phyloP scores from a whole-genome alignment of 2,888 invertebrate species.

The Phengaris arion region DNA sequence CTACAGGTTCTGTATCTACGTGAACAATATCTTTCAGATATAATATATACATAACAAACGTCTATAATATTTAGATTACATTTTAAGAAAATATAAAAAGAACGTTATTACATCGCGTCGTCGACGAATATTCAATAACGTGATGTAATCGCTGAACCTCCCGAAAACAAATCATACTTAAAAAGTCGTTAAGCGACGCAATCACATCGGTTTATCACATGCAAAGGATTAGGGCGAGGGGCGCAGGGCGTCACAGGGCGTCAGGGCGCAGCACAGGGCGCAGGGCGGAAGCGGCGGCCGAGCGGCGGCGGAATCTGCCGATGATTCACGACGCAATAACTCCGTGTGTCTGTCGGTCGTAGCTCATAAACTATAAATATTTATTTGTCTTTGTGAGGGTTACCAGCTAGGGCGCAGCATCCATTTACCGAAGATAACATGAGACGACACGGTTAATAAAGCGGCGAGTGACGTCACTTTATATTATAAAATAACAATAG shows the following conservation, averaged over 20 bases:
- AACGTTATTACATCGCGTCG: not conserved
- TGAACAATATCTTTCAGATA: not conserved
- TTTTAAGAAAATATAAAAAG: conserved; percentile 7
- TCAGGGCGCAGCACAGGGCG: conserved; percentile 30
- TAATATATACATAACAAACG: not conserved
- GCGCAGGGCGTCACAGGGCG: conserved; percentile 29
- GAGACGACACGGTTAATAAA: conserved; percentile 1
- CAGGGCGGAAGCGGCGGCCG: conserved; percentile 19
- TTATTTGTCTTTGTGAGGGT: conserved; percentile 40
- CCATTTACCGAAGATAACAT: not conserved
- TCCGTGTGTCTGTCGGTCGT: conserved; percentile 3
- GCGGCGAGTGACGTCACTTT: not conserved
- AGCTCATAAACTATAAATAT: conserved; percentile 37
- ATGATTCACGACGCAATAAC: conserved; percentile 42
- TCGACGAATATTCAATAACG: not conserved
- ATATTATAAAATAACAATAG: no score
- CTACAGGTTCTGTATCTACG: not conserved
- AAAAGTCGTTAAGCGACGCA: conserved; percentile 32
- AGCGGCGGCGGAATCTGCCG: conserved; percentile 38
- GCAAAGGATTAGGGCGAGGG: conserved; percentile 30
- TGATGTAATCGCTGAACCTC: not conserved
- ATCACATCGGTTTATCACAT: conserved; percentile 28
- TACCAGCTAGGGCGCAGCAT: not conserved
- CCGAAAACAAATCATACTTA: conserved; percentile 29
- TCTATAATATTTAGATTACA: not conserved